Base-by-base conservation (phyloP, 2,797 vertebrate genomes). In the Yasuhikotakia modesta region DNA sequence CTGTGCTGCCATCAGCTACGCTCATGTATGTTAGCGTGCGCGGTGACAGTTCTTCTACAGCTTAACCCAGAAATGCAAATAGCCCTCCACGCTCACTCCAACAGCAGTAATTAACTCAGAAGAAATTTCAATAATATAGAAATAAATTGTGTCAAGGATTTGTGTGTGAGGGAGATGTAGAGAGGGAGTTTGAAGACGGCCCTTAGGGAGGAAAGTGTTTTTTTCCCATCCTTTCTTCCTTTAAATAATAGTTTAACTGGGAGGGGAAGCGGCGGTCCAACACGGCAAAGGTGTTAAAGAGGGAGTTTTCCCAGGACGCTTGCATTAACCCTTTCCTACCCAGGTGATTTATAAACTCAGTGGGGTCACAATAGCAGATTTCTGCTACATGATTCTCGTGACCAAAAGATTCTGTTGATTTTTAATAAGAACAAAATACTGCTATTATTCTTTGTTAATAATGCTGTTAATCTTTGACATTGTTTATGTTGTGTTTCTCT, bases 1-100 rank as follows among this genome's bases (percentile, higher is more conserved):
- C 73, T 81, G 81, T 65, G 71, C 86, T 78, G 79, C 85, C 76
- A 76, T 79, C 86, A 85, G 88, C 81, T 83, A 80, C 19, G 43
- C 72, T 83, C 57, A 21, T 19, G 24, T 83, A 63, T 76, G 77
- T 82, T 73, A 80, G 35, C 35, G 5, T 39, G 35, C 78, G 68
- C 82, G 27, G 74, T 84, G 73, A 74, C 74, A 78, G 80, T 84
- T 64, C 84, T 79, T 84, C 82, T 82, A 76, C 83, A 78, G 82
- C 80, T 87, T 86, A 87, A 81, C 61, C 72, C 76, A 74, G 75
- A 86, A 88, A 86, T 82, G 83, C 85, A 87, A 89, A 89, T 84
- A 86, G 73, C 80, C 65, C 73, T 52, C 30, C 77, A 72, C 55
- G 65, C 81, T 73, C 65, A 52, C 73, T 81, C 57, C 63, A 83